Base-by-base conservation (phyloP, 2,888 invertebrate species). In the Pachliopta kotzebuea region DNA sequence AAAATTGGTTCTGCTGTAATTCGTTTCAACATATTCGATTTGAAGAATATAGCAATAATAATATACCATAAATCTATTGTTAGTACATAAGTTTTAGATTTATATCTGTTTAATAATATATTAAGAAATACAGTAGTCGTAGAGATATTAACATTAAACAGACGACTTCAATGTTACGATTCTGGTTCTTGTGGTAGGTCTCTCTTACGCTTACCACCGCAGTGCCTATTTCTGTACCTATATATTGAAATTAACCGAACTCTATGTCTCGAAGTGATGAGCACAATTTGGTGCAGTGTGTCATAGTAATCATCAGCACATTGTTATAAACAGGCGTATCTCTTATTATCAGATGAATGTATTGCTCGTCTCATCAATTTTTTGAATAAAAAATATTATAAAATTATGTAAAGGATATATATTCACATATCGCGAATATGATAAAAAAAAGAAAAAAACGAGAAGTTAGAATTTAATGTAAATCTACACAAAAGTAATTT, bases 121-220 rank as follows among this genome's bases (percentile, higher is more conserved):
- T 53, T 62, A 53, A 26, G 42, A 53, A 42, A 21, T 55, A 49
- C n/a, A 23, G 29, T 61, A 61, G 49, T 55, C 37, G 31, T 62
- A 56, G 23, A 57, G 26, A 57, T 24, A 21, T 62, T 42, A 57
- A 53, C 52, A 62, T 57, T 53, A 53, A 63, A 52, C 18, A 63
- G 55, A 42, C 31, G n/a, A 50, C 55, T 58, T 37, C 53, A 57
- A 62, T 53, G 42, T 57, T 62, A 57, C 50, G 52, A 31, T 21
- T 60, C 53, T 60, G 23, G 4, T 54, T 7, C 1, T 53, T 14
- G 20, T 24, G 14, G 14, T 17, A 53, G 52, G 8, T 52, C 20
- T 52, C 14, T 4, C 8, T 52, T 11, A 4, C 1, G 2, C 14
- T 37, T 6, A 26, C 37, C 14, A 37, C 11, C 14, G 14, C 14